phyloP scores from a whole-genome alignment of 2,797 vertebrate species.

The Gastrophryne carolinensis region DNA sequence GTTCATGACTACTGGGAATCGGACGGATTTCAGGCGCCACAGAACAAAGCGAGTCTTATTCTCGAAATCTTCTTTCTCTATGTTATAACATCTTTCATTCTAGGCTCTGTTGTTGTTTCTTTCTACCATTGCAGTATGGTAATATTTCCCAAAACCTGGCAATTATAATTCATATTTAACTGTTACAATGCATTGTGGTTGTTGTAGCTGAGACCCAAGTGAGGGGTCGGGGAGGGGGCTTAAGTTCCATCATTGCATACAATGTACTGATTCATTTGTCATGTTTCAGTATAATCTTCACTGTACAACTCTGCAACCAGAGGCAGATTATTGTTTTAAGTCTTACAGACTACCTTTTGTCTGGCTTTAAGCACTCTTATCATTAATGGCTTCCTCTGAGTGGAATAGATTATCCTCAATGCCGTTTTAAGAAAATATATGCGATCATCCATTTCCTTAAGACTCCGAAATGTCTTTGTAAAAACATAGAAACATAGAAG shows the following conservation, averaged over 20 bases:
- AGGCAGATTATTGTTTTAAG: not conserved
- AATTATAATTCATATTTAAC: conserved; percentile 26
- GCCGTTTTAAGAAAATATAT: not conserved
- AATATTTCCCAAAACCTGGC: conserved; percentile 7
- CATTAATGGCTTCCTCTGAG: not conserved
- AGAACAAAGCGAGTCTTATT: conserved; percentile 47
- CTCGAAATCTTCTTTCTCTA: conserved; percentile 44
- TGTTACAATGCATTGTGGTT: not conserved
- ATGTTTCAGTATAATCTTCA: conserved; percentile 19
- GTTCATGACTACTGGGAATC: conserved; percentile 22
- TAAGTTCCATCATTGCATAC: conserved; percentile 7
- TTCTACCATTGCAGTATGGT: conserved; percentile 1
- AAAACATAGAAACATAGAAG: too few relatives aligned
- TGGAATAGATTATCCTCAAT: not conserved
- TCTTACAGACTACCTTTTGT: conserved; percentile 8
- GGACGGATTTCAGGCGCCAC: conserved; percentile 39
- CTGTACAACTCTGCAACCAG: not conserved
- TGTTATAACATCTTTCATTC: conserved; percentile 32
- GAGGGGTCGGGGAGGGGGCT: not conserved
- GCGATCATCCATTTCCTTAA: not conserved
- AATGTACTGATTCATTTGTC: conserved; percentile 17
- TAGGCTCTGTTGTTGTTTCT: not conserved
- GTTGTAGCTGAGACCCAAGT: not conserved
- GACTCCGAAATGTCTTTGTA: too few relatives aligned
- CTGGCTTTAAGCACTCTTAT: not conserved